Evolutionary conservation across 2,888 invertebrate species (phyloP), one percentile per base, ranked within the genome.

Genomic region (Drosophila setosimentum): DNA sequence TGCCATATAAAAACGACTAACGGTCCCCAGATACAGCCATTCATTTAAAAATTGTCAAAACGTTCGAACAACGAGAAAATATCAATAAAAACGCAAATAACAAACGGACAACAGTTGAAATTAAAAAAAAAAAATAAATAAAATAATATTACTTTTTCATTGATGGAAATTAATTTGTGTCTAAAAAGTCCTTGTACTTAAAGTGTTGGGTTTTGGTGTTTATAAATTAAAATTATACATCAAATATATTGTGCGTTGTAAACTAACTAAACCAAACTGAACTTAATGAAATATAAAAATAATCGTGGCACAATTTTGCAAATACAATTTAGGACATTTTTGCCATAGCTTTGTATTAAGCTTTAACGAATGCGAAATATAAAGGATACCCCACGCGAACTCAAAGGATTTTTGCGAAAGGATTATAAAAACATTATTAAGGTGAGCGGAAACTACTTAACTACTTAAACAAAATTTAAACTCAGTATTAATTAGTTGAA

Each of bases 261-360:
- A 63, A 24, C 48, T 35, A 50, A 60, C 30, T 50, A 16, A 78
- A 74, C 63, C 24, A 35, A 82, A 82, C 85, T 90, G 32, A 57
- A 68, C 32, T 93, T 93, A 92, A 93, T 93, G 93, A 93, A 92
- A 93, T 93, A 93, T 82, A 92, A 86, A 91, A 93, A 91, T 79
- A 93, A 93, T 83, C 92, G 92, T 70, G 93, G 93, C 62, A 90
- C 90, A 69, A 93, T 93, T 79, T 85, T 93, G 49, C 93, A 93
- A 87, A 91, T 93, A 78, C 93, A 93, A 76, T 93, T 93, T 79
- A 92, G 93, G 81, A 93, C 93, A 86, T 93, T 93, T 83, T 86
- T 93, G 80, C 73, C 58, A 45, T 55, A 73, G 58, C 37, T 63
- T 27, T 50, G 40, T 54, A 27, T 16, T 32, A 55, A 76, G 50